phyloP scores from a whole-genome alignment of 1,140 invertebrate species.

The Tetraneura akinire region DNA sequence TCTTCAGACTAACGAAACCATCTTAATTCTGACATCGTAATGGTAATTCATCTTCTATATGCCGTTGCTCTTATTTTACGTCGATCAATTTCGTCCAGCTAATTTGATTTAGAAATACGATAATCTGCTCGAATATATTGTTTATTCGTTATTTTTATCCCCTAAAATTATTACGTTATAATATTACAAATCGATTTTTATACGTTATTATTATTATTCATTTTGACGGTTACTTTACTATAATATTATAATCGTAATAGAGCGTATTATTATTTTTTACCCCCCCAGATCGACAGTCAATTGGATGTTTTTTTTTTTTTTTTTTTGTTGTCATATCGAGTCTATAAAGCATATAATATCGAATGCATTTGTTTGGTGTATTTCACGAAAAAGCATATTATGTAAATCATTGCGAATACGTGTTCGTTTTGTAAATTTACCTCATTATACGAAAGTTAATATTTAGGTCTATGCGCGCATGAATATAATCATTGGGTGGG shows the following conservation, averaged over 20 bases:
- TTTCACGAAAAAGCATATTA: neutral
- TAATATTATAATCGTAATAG: too few species aligned
- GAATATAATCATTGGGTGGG: neutral
- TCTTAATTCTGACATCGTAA: neutral
- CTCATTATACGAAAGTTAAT: neutral
- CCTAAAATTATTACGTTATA: neutral
- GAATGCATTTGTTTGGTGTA: neutral
- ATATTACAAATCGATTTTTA: too few species aligned
- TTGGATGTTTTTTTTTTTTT: too few species aligned
- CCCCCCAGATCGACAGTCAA: too few species aligned
- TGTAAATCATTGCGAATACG: constrained; percentile 12
- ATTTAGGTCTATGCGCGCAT: neutral
- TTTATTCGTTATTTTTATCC: neutral
- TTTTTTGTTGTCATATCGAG: too few species aligned
- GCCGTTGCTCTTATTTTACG: neutral
- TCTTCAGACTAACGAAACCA: neutral
- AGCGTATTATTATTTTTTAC: too few species aligned
- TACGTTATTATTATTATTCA: too few species aligned
- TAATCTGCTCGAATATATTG: constrained; percentile 12
- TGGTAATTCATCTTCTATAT: constrained; percentile 15
- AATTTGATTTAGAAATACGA: constrained; percentile 6
- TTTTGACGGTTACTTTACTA: too few species aligned
- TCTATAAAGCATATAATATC: neutral
- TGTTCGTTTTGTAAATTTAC: constrained; percentile 5
- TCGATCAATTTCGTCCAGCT: neutral